Evolutionary conservation across 2,113 vertebrate species (phyloP).

Genomic region (Theristicus caerulescens): DNA sequence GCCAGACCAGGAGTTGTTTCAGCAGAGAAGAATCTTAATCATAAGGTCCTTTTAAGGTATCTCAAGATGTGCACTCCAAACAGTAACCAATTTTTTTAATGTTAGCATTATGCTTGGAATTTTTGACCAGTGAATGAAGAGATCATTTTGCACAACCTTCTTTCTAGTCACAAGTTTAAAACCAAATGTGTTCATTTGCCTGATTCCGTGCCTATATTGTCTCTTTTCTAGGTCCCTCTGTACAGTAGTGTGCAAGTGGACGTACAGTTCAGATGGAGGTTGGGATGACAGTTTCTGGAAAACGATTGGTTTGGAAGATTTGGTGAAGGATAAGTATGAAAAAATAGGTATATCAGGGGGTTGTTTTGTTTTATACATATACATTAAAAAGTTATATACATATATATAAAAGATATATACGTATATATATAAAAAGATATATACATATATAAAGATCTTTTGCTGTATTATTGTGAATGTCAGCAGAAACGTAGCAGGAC

Average conservation of each 20-base stretch:
- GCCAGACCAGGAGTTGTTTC: background rate
- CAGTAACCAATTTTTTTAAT: background rate
- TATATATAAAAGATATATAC: background rate
- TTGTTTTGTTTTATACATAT: background rate
- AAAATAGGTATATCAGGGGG: slow-evolving; percentile 84
- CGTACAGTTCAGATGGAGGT: slow-evolving; percentile 85
- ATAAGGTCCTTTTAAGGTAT: slow-evolving; percentile 17
- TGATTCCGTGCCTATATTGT: background rate
- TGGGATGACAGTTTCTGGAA: slow-evolving; percentile 93
- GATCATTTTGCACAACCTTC: background rate
- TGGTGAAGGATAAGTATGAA: slow-evolving; percentile 82
- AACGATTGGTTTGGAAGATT: slow-evolving; percentile 84
- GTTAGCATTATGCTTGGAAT: background rate
- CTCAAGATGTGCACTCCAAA: background rate
- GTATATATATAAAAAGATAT: background rate
- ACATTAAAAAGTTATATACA: background rate
- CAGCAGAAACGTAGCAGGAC: background rate
- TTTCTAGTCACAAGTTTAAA: background rate
- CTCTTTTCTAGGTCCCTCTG: slow-evolving; percentile 86
- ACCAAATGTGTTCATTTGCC: background rate
- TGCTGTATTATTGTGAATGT: background rate
- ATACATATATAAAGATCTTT: background rate
- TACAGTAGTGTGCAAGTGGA: slow-evolving; percentile 96
- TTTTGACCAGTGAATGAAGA: background rate
- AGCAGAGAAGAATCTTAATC: slow-evolving; percentile 39